Evolutionary conservation across 2,888 invertebrate species (phyloP).

Genomic region (Scaptodrosophila latifasciaeformis): DNA sequence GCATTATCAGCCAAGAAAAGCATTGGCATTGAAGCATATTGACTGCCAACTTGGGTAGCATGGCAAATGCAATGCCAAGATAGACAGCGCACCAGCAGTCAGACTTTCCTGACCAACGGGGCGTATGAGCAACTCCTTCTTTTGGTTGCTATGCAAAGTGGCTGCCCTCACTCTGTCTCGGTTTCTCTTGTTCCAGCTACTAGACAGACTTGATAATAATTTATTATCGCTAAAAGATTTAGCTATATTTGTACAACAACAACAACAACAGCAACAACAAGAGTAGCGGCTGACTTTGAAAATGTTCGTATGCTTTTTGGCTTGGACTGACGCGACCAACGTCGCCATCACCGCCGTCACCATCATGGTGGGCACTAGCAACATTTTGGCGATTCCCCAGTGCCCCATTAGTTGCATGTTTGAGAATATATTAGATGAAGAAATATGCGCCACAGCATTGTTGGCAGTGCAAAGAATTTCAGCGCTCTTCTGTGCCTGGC

Average conservation of each 20-base stretch:
- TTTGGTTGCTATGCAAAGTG: constrained; percentile 52
- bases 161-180: constrained; percentile 5
- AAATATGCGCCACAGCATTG: constrained; percentile 42
- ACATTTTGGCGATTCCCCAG: constrained; percentile 30
- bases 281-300: constrained; percentile 39
- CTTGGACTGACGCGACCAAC: constrained; percentile 9
- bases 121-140: constrained; percentile 52
- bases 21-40: constrained; percentile 56
- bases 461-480: background rate
- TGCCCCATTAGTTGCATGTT: constrained; percentile 64
- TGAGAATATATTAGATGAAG: constrained; percentile 60
- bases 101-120: constrained; percentile 46
- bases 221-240: constrained; percentile 63
- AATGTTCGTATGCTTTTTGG: constrained; percentile 48
- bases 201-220: constrained; percentile 68
- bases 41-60: constrained; percentile 37
- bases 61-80: background rate
- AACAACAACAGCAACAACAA: background rate
- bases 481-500: background rate
- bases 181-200: constrained; percentile 7
- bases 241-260: constrained; percentile 37
- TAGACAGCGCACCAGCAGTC: background rate
- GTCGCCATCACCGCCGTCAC: background rate
- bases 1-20: constrained; percentile 28
- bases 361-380: constrained; percentile 10